Evolutionary conservation across 1,140 invertebrate genomes (phyloP).

Genomic region (Drosophila bifasciata): DNA sequence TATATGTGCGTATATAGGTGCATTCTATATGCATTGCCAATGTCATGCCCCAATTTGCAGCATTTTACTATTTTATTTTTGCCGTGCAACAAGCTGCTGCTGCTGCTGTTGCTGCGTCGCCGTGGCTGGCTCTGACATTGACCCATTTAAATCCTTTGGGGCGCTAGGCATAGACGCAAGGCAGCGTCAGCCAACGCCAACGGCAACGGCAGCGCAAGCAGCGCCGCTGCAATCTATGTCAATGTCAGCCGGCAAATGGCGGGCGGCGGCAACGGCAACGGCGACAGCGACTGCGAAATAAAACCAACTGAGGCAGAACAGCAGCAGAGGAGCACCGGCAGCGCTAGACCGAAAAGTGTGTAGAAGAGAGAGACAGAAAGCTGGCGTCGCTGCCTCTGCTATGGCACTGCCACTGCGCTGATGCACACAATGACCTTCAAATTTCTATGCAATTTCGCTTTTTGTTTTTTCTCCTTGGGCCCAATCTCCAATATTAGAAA

Average conservation of each 20-base stretch:
- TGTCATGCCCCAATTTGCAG: conserved; percentile 76
- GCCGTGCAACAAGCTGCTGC: conserved; percentile 70
- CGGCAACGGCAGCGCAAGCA: conserved; percentile 25
- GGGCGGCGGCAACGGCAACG: conserved; percentile 51
- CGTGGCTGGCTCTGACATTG: conserved; percentile 62
- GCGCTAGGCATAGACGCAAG: conserved; percentile 63
- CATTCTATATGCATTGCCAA: conserved; percentile 47
- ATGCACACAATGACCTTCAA: conserved; percentile 73
- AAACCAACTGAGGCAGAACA: conserved; percentile 77
- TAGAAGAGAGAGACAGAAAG: conserved; percentile 13
- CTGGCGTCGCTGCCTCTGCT: conserved; percentile 4
- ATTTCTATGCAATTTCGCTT: conserved; percentile 76
- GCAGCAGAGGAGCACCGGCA: conserved; percentile 31
- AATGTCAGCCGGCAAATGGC: conserved; percentile 80
- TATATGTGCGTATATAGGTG: background rate
- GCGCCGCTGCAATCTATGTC: conserved; percentile 68
- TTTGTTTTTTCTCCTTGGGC: conserved; percentile 63
- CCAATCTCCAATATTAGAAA: conserved; percentile 81
- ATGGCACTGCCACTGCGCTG: conserved; percentile 45
- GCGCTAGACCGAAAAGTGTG: conserved; percentile 16
- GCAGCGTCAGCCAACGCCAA: conserved; percentile 21
- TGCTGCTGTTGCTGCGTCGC: background rate
- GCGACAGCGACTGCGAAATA: conserved; percentile 43
- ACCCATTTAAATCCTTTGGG: conserved; percentile 81
- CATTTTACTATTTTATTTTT: conserved; percentile 65